Evolutionary conservation across 2,113 vertebrate species (phyloP), one percentile per base, ranked within the genome.

Genomic region (Labeo rohita): DNA sequence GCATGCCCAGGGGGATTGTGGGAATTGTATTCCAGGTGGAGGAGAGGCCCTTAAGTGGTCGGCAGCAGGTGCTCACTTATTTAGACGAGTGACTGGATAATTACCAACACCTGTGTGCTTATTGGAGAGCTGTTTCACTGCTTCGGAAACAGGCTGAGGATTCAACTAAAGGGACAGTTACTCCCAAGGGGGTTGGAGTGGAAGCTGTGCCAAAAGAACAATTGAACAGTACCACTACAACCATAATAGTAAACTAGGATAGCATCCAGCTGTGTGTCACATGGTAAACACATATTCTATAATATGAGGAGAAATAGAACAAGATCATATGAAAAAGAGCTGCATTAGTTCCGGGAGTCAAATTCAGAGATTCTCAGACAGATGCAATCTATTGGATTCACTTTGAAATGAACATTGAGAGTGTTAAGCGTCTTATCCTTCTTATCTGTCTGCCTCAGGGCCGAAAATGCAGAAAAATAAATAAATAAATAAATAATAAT

Each of bases 21-120:
- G 82, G 80, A 66, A 63, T 49, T 79, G 52, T 80, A 65, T 86
- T 84, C 75, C 85, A 80, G 76, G 75, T 84, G 80, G 85, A 79
- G 59, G 54, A 86, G 52, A 84, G n/a, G 78, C 56, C 36, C 81
- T 23, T n/a, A 84, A 61, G 52, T 78, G 49, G 54, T 45, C 52
- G 21, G 82, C 21, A 80, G 85, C 88, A 89, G 88, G 88, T 89
- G 88, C 70, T 23, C 34, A 65, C 65, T 74, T 84, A 86, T 43
- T 73, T 83, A 80, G 88, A 80, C 28, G 80, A 88, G 75, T 77
- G 80, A 82, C 56, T 89, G 70, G 81, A 66, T 89, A 81, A 84
- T 89, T 68, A 82, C 73, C 28, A 80, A 84, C 88, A 89, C 88
- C 76, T 89, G 84, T 79, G 66, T 61, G 75, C 74, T 63, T 54